Percentiles rank a stretch among this genome's conserved stretches.
Conservation (phyloP, 2,797 vertebrate genomes). For the Borostomias antarcticus region DNA sequence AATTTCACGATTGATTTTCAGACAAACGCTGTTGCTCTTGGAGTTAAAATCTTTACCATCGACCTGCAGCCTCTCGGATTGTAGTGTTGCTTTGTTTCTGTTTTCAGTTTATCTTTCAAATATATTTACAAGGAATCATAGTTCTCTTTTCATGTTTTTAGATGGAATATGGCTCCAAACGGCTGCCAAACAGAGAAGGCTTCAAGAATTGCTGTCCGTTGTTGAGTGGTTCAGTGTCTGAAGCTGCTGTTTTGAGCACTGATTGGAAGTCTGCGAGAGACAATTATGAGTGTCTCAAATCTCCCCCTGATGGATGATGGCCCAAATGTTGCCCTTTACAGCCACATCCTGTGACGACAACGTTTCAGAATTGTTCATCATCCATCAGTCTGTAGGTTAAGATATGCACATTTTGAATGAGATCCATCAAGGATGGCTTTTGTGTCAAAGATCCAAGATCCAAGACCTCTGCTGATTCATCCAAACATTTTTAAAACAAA, state of each 20-base stretch:
- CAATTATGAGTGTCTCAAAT: slow-evolving; percentile 49
- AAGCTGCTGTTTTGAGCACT: slow-evolving; percentile 25
- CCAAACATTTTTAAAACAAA: too few species aligned
- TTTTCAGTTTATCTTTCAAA: neutral
- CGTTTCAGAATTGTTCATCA: slow-evolving; percentile 52
- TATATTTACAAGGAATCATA: neutral
- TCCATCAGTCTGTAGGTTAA: slow-evolving; percentile 64
- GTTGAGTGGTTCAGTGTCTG: slow-evolving; percentile 25
- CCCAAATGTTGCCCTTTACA: slow-evolving; percentile 55
- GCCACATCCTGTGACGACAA: slow-evolving; percentile 59
- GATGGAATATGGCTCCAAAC: neutral
- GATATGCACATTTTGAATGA: slow-evolving; percentile 48
- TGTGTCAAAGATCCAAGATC: too few species aligned
- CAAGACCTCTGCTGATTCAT: too few species aligned
- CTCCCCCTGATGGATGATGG: slow-evolving; percentile 40
- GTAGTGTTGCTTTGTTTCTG: slow-evolving; percentile 1
- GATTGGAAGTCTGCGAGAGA: slow-evolving; percentile 31
- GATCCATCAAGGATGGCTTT: slow-evolving; percentile 50
- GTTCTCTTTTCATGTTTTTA: neutral
- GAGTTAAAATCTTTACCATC: slow-evolving; percentile 23
- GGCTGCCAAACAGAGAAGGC: neutral
- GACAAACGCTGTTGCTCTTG: slow-evolving; percentile 29
- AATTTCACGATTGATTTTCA: slow-evolving; percentile 32
- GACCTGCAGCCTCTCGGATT: slow-evolving; percentile 12
- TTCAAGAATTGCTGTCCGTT: slow-evolving; percentile 1